phyloP scores from a whole-genome alignment of 2,888 invertebrate genomes.

The Drosophila anomalipes region DNA sequence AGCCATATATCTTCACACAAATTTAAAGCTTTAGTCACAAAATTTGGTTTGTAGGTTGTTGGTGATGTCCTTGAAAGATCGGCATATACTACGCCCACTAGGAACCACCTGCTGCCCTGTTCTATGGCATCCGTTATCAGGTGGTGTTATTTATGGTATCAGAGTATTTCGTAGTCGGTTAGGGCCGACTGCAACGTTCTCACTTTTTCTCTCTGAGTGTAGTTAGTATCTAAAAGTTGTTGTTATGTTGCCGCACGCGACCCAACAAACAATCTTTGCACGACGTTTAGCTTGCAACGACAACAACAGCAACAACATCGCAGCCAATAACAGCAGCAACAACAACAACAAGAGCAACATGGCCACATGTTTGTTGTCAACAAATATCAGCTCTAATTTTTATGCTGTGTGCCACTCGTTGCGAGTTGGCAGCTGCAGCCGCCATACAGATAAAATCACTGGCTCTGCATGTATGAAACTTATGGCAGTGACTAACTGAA shows the following conservation, averaged over 20 bases:
- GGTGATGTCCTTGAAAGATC: too few species aligned
- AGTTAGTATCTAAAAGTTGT: slow-evolving; percentile 31
- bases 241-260: slow-evolving; percentile 46
- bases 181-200: not conserved
- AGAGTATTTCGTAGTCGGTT: not conserved
- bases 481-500: slow-evolving; percentile 54
- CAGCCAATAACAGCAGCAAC: slow-evolving; percentile 28
- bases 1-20: not conserved
- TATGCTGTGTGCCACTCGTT: slow-evolving; percentile 63
- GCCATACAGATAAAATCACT: slow-evolving; percentile 59
- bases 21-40: not conserved
- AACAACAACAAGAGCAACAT: slow-evolving; percentile 43
- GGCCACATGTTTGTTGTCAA: slow-evolving; percentile 75
- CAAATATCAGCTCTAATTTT: slow-evolving; percentile 74
- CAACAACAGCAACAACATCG: slow-evolving; percentile 14
- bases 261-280: slow-evolving; percentile 30
- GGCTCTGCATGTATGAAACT: slow-evolving; percentile 43
- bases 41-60: too few species aligned
- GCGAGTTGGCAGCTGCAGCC: slow-evolving; percentile 58
- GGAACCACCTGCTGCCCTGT: not conserved
- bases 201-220: not conserved
- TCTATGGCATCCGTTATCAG: not conserved
- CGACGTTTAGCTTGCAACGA: slow-evolving; percentile 16
- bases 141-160: accelerated
- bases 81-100: not conserved